Evolutionary conservation across 2,113 vertebrate genomes (phyloP), one percentile per base, ranked within the genome.

Genomic region (Taxidea taxus): DNA sequence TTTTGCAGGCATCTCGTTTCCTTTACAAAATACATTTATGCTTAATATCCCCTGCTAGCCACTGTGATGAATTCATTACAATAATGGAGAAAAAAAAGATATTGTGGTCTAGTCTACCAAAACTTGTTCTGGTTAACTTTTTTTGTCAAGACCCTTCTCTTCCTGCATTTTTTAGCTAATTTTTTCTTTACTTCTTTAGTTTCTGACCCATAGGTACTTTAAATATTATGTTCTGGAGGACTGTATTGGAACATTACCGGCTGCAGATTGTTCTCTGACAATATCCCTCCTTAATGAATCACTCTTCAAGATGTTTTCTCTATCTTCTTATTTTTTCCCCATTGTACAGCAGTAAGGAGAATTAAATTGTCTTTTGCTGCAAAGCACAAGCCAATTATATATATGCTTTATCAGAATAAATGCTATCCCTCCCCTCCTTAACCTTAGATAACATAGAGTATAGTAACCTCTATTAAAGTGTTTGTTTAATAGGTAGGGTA

Each of bases 281-380:
- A 70, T 1, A 37, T 56, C 12, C 29, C n/a, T 96, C 60, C 81
- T 92, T 25, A 68, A 27, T 66, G 51, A 92, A 84, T 96, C 85
- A 81, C 78, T 94, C 54, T 81, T 80, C 42, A 78, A 80, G 68
- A 90, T 68, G 47, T 84, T 87, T 27, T 86, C 39, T 77, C 39
- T 90, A 2, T 62, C 15, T 85, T 66, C 90, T 95, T 93, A n/a
- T 54, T 80, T 58, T 58, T 58, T 29, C 58, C 15, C 80, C 64
- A 58, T 20, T 49, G 18, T 78, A 13, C 10, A 92, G n/a, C 81
- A 87, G 66, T 81, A 75, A 93, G 70, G 4, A 90, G 94, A 92
- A 90, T 83, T 39, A 92, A 97, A 82, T 82, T 82, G 72, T 87
- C 16, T 82, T 95, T 83, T 85, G 13, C 58, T 44, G 58, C 74